Evolutionary conservation across 64 coral and sea anemone species (phyloP).

Genomic region (Platygyra sinensis): DNA sequence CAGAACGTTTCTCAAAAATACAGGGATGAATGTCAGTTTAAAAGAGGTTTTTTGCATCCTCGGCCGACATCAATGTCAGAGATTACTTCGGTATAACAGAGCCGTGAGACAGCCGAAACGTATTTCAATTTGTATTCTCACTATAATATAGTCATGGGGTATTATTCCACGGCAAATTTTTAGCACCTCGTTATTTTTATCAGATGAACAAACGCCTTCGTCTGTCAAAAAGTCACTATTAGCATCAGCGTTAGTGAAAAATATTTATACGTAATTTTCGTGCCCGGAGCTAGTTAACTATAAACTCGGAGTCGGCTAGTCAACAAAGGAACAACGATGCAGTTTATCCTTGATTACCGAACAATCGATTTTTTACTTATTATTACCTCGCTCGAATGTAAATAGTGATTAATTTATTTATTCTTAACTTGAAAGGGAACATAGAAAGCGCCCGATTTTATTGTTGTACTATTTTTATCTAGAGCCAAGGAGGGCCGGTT

Average conservation of each 20-base stretch:
- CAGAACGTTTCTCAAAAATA: slow-evolving; percentile 4
- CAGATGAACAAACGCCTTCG: slow-evolving; percentile 9
- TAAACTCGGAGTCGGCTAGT: background rate
- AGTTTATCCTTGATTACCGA: slow-evolving; percentile 27
- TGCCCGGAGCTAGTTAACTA: background rate
- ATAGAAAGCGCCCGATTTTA: slow-evolving; percentile 1
- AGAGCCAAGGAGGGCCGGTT: background rate
- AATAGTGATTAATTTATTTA: slow-evolving; percentile 51
- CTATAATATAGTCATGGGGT: background rate
- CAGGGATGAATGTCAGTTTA: background rate
- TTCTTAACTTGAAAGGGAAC: slow-evolving; percentile 22
- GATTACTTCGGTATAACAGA: background rate
- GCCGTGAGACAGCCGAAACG: background rate
- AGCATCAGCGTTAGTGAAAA: background rate
- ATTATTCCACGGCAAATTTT: slow-evolving; percentile 22
- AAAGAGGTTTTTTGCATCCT: background rate
- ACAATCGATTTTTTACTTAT: slow-evolving; percentile 34
- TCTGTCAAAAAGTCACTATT: background rate
- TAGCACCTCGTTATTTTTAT: slow-evolving; percentile 33
- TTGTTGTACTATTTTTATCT: slow-evolving; percentile 36
- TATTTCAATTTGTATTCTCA: background rate
- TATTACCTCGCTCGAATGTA: slow-evolving; percentile 40
- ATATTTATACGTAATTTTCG: slow-evolving; percentile 13
- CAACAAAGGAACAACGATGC: background rate
- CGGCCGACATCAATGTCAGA: background rate